Evolutionary conservation across 2,113 vertebrate species (phyloP).

Genomic region (Thermophis baileyi): DNA sequence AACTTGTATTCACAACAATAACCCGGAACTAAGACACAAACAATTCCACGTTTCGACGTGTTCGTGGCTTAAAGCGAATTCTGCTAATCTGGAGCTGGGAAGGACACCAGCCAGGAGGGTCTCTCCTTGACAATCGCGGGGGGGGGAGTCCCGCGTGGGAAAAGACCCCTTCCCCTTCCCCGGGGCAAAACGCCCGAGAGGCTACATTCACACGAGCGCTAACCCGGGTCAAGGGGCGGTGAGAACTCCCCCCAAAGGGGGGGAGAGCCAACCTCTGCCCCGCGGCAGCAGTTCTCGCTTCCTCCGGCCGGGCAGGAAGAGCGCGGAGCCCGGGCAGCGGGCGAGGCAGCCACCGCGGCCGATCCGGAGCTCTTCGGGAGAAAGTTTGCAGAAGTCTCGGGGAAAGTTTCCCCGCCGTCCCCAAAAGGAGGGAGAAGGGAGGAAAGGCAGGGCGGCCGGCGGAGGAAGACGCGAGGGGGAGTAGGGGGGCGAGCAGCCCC

Average conservation of each 20-base stretch:
- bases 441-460: no score
- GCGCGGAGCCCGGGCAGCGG: no score
- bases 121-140: no score
- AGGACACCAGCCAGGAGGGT: no score
- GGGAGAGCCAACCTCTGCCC: no score
- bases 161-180: neutral
- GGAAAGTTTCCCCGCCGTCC: neutral
- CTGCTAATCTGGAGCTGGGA: neutral
- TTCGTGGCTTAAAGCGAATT: neutral
- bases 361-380: neutral
- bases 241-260: neutral
- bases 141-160: no score
- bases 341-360: neutral
- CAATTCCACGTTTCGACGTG: neutral
- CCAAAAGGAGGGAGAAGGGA: no score
- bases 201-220: neutral
- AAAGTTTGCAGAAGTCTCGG: neutral
- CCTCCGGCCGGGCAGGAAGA: neutral
- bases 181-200: neutral
- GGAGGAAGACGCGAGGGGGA: no score
- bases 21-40: neutral
- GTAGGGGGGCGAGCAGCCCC: no score
- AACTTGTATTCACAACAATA: neutral
- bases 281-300: no score
- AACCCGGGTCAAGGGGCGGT: neutral